These are phyloP conservation scores for Eristalis intricaria DNA, from an alignment of 2,888 invertebrate genomes.

Conservation along the genomic window DNA sequence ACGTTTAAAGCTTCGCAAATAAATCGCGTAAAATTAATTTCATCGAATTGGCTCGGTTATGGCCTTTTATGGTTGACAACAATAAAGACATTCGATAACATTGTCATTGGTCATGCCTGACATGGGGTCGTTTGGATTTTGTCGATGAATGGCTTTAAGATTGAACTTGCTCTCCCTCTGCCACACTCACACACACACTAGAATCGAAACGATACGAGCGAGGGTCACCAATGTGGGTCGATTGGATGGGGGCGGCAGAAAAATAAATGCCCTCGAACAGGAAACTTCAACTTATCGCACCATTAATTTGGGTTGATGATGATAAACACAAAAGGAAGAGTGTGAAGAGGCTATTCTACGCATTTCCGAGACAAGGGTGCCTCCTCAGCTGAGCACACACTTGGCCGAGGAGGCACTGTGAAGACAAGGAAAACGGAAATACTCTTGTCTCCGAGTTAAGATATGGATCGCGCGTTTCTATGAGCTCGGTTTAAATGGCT, in stretches of 20 bases:
- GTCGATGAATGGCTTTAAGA: not conserved
- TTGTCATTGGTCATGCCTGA: slow-evolving; percentile 59
- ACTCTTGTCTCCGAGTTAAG: not conserved
- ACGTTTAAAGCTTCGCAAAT: slow-evolving; percentile 48
- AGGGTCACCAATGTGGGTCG: not conserved
- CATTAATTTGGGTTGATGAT: slow-evolving; percentile 63
- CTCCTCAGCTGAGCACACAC: not conserved
- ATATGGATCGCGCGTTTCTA: slow-evolving; percentile 6
- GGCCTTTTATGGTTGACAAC: slow-evolving; percentile 65
- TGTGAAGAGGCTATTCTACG: slow-evolving; percentile 24
- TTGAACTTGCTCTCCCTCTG: not conserved
- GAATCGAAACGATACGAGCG: not conserved
- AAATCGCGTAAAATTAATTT: slow-evolving; percentile 70
- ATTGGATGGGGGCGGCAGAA: not conserved
- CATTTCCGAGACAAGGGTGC: not conserved
- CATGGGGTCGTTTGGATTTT: not conserved
- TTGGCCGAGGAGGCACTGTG: too few species aligned
- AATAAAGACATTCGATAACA: slow-evolving; percentile 63
- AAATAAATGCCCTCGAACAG: slow-evolving; percentile 42
- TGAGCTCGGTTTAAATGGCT: slow-evolving; percentile 36
- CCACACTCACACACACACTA: not conserved
- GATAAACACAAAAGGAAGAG: slow-evolving; percentile 36
- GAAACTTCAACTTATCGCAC: slow-evolving; percentile 58
- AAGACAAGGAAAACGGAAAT: not conserved
- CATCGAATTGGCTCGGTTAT: slow-evolving; percentile 61